These are phyloP conservation scores for Lichenostomus cassidix DNA, from an alignment of 2,113 vertebrate species.

Conservation along the genomic window DNA sequence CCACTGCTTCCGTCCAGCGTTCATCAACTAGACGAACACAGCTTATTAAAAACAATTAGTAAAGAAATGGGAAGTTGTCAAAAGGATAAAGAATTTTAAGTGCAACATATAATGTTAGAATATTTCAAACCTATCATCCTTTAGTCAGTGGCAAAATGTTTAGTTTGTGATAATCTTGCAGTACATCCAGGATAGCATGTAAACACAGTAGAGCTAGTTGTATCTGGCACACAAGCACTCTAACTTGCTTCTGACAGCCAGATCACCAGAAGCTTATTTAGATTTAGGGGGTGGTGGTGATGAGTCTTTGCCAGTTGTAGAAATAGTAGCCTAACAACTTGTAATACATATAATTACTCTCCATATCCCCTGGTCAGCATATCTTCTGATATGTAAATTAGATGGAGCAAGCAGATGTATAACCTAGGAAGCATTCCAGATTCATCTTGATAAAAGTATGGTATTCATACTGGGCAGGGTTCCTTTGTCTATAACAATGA, in stretches of 20 bases:
- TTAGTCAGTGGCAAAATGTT: constrained; percentile 1
- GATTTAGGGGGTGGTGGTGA: constrained; percentile 66
- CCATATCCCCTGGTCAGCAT: constrained; percentile 68
- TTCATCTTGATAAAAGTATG: constrained; percentile 71
- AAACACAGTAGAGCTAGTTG: constrained; percentile 20
- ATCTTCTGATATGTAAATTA: constrained; percentile 73
- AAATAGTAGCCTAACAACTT: constrained; percentile 72
- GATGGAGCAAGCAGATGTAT: constrained; percentile 67
- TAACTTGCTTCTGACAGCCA: constrained; percentile 59
- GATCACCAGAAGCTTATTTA: constrained; percentile 65
- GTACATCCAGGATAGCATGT: neutral
- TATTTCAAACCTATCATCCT: neutral
- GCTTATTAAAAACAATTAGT: neutral
- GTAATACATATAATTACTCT: constrained; percentile 71
- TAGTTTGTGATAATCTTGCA: constrained; percentile 37
- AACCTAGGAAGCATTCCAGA: constrained; percentile 71
- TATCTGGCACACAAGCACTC: constrained; percentile 32
- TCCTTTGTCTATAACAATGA: constrained; percentile 55
- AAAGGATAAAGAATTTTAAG: neutral
- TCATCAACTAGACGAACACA: neutral
- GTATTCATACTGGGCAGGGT: constrained; percentile 56
- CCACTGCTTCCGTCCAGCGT: neutral
- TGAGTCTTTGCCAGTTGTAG: constrained; percentile 68
- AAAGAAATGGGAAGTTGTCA: neutral
- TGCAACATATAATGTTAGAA: neutral